Conservation (phyloP, 2,888 invertebrate genomes). For the Chymomyza fuscimana region DNA sequence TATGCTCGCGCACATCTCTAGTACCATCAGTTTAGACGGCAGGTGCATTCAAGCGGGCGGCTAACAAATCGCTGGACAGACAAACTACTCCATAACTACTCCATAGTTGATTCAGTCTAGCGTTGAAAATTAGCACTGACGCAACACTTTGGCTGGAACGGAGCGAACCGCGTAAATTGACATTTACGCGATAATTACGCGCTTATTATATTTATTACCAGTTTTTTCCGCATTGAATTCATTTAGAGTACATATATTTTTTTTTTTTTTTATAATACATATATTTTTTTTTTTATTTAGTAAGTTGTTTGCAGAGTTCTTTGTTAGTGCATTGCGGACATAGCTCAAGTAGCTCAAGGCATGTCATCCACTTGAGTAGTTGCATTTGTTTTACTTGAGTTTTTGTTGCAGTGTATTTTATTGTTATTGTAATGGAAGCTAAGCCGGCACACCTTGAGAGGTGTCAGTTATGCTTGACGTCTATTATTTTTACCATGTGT, state of each 20-base stretch:
- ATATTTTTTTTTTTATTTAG: slow-evolving; percentile 14
- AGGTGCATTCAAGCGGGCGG: neutral
- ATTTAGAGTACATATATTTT: slow-evolving; percentile 18
- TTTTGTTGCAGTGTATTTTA: slow-evolving; percentile 1
- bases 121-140: slow-evolving; percentile 71
- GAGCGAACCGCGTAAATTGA: slow-evolving; percentile 62
- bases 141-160: slow-evolving; percentile 53
- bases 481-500: neutral
- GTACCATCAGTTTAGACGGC: neutral
- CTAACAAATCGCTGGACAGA: neutral
- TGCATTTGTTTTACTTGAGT: slow-evolving; percentile 16
- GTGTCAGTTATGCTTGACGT: neutral
- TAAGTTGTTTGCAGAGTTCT: slow-evolving; percentile 3
- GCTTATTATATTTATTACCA: slow-evolving; percentile 72
- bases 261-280: neutral
- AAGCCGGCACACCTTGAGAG: neutral
- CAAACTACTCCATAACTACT: neutral
- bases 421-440: slow-evolving; percentile 6
- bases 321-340: slow-evolving; percentile 11
- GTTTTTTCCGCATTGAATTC: slow-evolving; percentile 63
- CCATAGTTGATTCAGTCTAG: slow-evolving; percentile 41
- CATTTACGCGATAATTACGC: slow-evolving; percentile 73
- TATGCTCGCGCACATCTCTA: too few relatives aligned
- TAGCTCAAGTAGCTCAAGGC: slow-evolving; percentile 25
- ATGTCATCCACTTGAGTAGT: slow-evolving; percentile 35